These are phyloP conservation scores for Rugalucina vietnamica DNA, from an alignment of 2,888 invertebrate species.

Conservation along the genomic window DNA sequence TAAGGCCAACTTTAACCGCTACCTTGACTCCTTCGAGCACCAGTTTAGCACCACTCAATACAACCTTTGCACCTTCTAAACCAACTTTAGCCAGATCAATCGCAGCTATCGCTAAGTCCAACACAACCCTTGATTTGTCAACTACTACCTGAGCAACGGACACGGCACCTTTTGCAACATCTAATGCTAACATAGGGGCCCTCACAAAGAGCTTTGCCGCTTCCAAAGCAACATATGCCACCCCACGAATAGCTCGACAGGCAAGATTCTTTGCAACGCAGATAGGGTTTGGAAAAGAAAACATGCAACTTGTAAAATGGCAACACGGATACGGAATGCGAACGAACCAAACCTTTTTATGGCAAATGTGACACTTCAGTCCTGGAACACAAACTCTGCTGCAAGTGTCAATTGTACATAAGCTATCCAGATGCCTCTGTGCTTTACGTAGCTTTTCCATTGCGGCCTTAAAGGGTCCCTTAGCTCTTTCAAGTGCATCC, in stretches of 20 bases:
- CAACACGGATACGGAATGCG: slow-evolving; percentile 53
- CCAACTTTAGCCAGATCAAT: slow-evolving; percentile 48
- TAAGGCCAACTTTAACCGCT: slow-evolving; percentile 39
- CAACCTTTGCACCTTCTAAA: slow-evolving; percentile 44
- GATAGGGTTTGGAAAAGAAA: slow-evolving; percentile 53
- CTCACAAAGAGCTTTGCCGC: slow-evolving; percentile 56
- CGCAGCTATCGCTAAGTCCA: slow-evolving; percentile 48
- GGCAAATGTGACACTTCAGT: slow-evolving; percentile 41
- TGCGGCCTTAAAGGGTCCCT: slow-evolving; percentile 55
- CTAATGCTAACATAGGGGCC: slow-evolving; percentile 53
- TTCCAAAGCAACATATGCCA: slow-evolving; percentile 62
- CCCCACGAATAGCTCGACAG: slow-evolving; percentile 46
- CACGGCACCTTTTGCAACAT: slow-evolving; percentile 55
- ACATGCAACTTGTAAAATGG: slow-evolving; percentile 56
- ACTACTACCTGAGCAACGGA: slow-evolving; percentile 56
- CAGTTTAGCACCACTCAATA: slow-evolving; percentile 44
- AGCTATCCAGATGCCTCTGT: slow-evolving; percentile 56
- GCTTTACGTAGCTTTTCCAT: slow-evolving; percentile 45
- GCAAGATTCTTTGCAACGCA: slow-evolving; percentile 46
- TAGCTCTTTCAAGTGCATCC: slow-evolving; percentile 56
- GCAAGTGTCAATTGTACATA: slow-evolving; percentile 55
- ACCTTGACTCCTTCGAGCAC: slow-evolving; percentile 50
- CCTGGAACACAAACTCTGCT: slow-evolving; percentile 58
- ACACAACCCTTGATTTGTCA: slow-evolving; percentile 58
- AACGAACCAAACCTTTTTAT: slow-evolving; percentile 26